These are phyloP conservation scores for Ellobium chinense DNA, from an alignment of 2,888 invertebrate species.

Conservation along the genomic window DNA sequence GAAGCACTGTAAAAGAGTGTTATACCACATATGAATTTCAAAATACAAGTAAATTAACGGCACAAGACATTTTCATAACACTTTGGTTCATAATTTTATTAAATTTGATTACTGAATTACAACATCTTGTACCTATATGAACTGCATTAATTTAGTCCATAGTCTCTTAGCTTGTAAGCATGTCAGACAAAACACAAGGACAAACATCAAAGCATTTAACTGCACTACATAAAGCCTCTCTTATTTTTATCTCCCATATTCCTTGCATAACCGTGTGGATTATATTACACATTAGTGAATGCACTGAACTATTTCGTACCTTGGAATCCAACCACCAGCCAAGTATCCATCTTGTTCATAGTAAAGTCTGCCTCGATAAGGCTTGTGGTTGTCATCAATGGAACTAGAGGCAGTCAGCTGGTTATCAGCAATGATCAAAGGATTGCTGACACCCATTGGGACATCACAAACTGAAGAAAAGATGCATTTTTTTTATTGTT, in stretches of 20 bases:
- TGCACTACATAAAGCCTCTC: not conserved
- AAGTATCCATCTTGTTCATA: slow-evolving; percentile 62
- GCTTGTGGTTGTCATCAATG: slow-evolving; percentile 56
- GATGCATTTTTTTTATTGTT: no score
- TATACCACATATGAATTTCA: no score
- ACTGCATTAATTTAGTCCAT: no score
- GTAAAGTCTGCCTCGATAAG: slow-evolving; percentile 62
- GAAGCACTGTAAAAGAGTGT: slow-evolving; percentile 9
- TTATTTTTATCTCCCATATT: no score
- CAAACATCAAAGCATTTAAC: not conserved
- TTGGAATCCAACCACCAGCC: slow-evolving; percentile 66
- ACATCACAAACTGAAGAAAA: slow-evolving; percentile 65
- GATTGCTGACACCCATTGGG: slow-evolving; percentile 68
- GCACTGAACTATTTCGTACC: no score
- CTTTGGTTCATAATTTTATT: no score
- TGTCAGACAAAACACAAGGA: not conserved
- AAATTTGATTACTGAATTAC: no score
- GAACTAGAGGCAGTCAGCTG: slow-evolving; percentile 65
- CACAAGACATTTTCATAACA: no score
- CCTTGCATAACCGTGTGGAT: no score
- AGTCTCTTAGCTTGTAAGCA: not conserved
- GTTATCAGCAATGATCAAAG: slow-evolving; percentile 57
- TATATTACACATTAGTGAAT: no score
- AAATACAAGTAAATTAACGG: no score
- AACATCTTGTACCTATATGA: no score